A percentile compares a stretch with the other conserved stretches of the same genome.
Evolutionary conservation across 1,140 invertebrate species (phyloP).

Genomic region (Amyelois transitella): DNA sequence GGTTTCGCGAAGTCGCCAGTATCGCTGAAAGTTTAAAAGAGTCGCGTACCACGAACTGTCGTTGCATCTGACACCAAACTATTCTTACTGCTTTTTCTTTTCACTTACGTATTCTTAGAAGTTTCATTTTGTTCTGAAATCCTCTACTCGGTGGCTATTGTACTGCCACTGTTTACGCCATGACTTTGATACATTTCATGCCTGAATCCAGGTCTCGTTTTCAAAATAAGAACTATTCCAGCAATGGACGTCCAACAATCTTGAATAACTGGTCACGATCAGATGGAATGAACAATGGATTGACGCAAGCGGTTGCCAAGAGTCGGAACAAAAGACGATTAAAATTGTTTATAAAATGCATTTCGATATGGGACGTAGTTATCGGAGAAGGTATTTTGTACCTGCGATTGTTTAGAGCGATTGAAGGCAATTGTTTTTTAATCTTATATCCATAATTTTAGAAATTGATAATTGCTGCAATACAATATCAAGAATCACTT

Average conservation of each 20-base stretch:
- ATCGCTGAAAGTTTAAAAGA: conserved; percentile 42
- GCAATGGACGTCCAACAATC: conserved; percentile 20
- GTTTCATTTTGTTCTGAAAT: conserved; percentile 37
- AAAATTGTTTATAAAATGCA: conserved; percentile 61
- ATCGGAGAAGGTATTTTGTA: conserved; percentile 25
- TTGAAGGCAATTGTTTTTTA: conserved; percentile 1
- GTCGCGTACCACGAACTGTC: conserved; percentile 34
- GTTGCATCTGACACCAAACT: conserved; percentile 59
- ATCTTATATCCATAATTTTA: no score
- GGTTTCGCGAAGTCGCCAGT: conserved; percentile 12
- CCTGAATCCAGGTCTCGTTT: conserved; percentile 13
- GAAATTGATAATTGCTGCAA: no score
- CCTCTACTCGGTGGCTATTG: conserved; percentile 16
- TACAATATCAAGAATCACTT: no score
- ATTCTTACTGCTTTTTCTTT: conserved; percentile 43
- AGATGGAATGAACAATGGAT: conserved; percentile 39
- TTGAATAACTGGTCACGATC: conserved; percentile 21
- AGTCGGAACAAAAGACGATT: conserved; percentile 59
- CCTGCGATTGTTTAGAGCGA: conserved; percentile 26
- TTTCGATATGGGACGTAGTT: conserved; percentile 36
- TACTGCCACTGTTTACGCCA: conserved; percentile 24
- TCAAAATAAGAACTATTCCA: conserved; percentile 27
- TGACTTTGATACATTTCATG: conserved; percentile 35
- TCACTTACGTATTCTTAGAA: conserved; percentile 41
- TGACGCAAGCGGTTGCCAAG: conserved; percentile 42